Evolutionary conservation across 2,888 invertebrate species (phyloP).

Genomic region (Eupithecia vulgata): DNA sequence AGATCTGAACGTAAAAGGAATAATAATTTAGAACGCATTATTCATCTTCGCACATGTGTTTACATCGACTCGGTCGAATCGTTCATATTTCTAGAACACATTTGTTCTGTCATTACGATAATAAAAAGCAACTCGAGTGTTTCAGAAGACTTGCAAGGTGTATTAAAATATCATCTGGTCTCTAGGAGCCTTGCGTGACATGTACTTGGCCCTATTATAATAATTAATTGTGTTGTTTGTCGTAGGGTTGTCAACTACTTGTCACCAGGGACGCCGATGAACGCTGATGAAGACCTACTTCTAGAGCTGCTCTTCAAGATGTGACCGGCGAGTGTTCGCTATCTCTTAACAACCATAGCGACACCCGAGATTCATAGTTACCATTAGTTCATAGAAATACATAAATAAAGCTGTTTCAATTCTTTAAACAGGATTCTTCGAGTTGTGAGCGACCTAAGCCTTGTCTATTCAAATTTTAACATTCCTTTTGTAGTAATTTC

Average conservation of each 20-base stretch:
- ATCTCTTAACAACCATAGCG: slow-evolving; percentile 27
- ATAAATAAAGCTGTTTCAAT: slow-evolving; percentile 43
- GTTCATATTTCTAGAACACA: not conserved
- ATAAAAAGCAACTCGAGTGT: not conserved
- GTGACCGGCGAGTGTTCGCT: slow-evolving; percentile 53
- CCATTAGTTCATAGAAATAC: slow-evolving; percentile 43
- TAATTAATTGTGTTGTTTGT: slow-evolving; percentile 2
- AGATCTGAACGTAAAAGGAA: not conserved
- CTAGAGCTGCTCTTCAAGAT: slow-evolving; percentile 79
- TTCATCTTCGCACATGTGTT: not conserved
- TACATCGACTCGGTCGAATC: not conserved
- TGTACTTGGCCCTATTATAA: not conserved
- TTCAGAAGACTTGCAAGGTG: not conserved
- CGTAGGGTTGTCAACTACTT: slow-evolving; percentile 75
- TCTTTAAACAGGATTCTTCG: slow-evolving; percentile 63
- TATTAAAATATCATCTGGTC: not conserved
- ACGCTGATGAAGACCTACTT: slow-evolving; percentile 78
- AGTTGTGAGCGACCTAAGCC: slow-evolving; percentile 73
- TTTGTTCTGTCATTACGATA: too few relatives aligned
- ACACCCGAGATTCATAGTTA: slow-evolving; percentile 39
- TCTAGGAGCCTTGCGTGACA: not conserved
- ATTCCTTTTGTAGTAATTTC: slow-evolving; percentile 32
- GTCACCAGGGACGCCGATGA: slow-evolving; percentile 79
- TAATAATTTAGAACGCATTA: not conserved
- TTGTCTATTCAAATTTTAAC: slow-evolving; percentile 62